phyloP scores from a whole-genome alignment of 2,113 vertebrate genomes.

The Tupaia tana region DNA sequence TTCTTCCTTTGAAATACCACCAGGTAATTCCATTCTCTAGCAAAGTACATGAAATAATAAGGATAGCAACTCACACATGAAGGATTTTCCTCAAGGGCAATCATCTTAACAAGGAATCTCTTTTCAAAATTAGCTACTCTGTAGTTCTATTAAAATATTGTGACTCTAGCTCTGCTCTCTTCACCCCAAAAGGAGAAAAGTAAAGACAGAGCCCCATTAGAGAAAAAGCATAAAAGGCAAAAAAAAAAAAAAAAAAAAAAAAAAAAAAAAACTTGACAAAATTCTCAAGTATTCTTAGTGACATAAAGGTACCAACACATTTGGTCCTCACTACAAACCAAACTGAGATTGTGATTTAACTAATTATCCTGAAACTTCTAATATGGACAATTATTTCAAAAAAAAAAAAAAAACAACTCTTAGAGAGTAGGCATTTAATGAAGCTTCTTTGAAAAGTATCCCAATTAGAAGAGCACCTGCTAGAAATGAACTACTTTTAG shows the following conservation, averaged over 20 bases:
- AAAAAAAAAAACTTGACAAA: background rate
- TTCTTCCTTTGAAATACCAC: background rate
- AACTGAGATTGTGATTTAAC: constrained; percentile 34
- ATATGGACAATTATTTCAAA: constrained; percentile 6
- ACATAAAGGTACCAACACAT: constrained; percentile 36
- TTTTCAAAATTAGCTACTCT: constrained; percentile 61
- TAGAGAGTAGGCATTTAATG: constrained; percentile 49
- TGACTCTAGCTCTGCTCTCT: constrained; percentile 11
- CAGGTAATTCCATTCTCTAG: constrained; percentile 35
- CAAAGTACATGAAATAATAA: constrained; percentile 50
- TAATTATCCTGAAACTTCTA: constrained; percentile 47
- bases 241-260: background rate
- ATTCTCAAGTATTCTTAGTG: constrained; percentile 43
- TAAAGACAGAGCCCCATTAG: constrained; percentile 48
- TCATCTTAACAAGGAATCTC: constrained; percentile 58
- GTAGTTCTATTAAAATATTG: constrained; percentile 45
- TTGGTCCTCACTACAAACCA: constrained; percentile 6
- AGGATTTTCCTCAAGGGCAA: constrained; percentile 58
- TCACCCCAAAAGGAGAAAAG: constrained; percentile 13
- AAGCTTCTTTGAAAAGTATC: constrained; percentile 45
- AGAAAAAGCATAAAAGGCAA: constrained; percentile 47
- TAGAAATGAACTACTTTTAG: constrained; percentile 48
- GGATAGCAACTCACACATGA: constrained; percentile 1
- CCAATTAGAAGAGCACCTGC: constrained; percentile 41
- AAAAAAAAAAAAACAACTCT: too few species aligned